These are phyloP conservation scores for Anastrepha ludens DNA, from an alignment of 1,140 invertebrate species.

Conservation along the genomic window DNA sequence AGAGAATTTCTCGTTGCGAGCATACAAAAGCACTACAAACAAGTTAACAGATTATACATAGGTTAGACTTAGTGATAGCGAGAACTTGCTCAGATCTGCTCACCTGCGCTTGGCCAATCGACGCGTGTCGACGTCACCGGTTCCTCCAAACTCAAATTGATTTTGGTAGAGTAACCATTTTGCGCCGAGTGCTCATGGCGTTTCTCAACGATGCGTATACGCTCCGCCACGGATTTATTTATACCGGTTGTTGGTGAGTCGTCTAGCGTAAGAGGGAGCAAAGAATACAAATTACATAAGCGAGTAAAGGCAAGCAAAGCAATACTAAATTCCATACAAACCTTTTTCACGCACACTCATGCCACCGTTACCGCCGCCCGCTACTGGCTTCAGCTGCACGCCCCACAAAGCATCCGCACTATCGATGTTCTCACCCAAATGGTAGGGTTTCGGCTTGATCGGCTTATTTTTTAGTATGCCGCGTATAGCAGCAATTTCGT, in stretches of 20 bases:
- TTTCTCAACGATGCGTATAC: conserved; percentile 71
- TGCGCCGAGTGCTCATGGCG: conserved; percentile 65
- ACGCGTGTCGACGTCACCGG: neutral
- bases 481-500: conserved; percentile 78
- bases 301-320: neutral
- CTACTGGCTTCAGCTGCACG: conserved; percentile 72
- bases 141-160: conserved; percentile 74
- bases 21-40: conserved; percentile 61
- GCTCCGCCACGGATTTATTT: conserved; percentile 74
- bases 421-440: conserved; percentile 79
- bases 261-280: neutral
- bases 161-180: conserved; percentile 77
- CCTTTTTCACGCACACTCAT: conserved; percentile 53
- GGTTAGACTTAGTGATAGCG: conserved; percentile 18
- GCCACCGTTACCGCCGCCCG: conserved; percentile 56
- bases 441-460: conserved; percentile 81
- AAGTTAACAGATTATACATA: conserved; percentile 41
- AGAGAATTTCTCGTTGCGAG: neutral
- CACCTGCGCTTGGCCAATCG: conserved; percentile 69
- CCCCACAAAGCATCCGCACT: conserved; percentile 76
- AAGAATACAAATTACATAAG: neutral
- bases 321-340: neutral
- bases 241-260: neutral
- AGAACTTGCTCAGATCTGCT: conserved; percentile 54
- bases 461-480: conserved; percentile 84